Evolutionary conservation across 2,113 vertebrate genomes (phyloP), one percentile per base, ranked within the genome.

Genomic region (Caranx ignobilis): DNA sequence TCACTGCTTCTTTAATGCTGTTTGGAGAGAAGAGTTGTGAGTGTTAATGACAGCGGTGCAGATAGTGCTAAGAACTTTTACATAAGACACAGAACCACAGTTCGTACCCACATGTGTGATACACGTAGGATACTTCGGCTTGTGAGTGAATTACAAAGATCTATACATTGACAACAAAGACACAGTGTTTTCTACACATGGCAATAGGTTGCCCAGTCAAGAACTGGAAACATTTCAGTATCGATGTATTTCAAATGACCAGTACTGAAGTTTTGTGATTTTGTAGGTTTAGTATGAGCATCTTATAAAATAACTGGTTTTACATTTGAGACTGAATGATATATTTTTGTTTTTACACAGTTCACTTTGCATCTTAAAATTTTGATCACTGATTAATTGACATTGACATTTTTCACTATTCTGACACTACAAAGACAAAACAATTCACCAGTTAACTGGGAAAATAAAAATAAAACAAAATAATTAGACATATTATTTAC

Each of bases 1-100:
- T 93, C 77, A 99, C 96, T 4, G 97, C 97, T 93, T 96, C 96
- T 90, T 96, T 98, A 76, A 98, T 97, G 86, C 98, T 99, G 91
- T 70, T 60, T 19, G n/a, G 68, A 77, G 63, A 86, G 13, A 75
- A 63, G 60, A 65, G 59, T 68, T 1, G 32, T 43, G 2, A 43
- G 2, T 47, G 37, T 82, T 82, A 37, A 67, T 48, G 61, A 75
- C 47, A 73, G 19, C n/a, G 31, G 45, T 12, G 60, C 7, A 55
- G 39, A 67, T 16, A 62, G n/a, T 6, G 26, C 16, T 77, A 26
- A 63, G n/a, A 74, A 55, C 16, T 47, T 26, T 69, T n/a, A 39
- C 37, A 61, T 41, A 34, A 57, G 13, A 19, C 57, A n/a, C 13
- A 41, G 6, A 67, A 56, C 47, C 19, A 15, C 3, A 43, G 47